Base-by-base conservation (phyloP, 1,140 invertebrate genomes). In the Leptoteleia sp. region DNA sequence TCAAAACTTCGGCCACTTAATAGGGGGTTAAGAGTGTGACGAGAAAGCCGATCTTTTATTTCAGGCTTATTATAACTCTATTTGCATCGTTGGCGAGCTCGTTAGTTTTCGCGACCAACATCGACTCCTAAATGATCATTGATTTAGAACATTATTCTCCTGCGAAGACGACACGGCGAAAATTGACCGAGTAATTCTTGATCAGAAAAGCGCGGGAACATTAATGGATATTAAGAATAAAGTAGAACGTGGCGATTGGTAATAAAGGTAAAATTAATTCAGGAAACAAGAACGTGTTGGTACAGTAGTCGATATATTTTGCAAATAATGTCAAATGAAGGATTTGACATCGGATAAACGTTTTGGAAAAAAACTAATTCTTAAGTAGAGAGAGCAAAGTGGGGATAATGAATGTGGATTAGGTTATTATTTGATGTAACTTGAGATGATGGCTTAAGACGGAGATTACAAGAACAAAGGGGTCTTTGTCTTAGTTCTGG, bases 21-120 rank as follows among this genome's bases (percentile, higher is more conserved):
- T 40, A 22, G 37, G 25, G 12, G 37, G 40, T 62, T 61, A 59
- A 71, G 33, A 37, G 55, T 47, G 17, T 31, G 35, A 40, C 27
- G 22, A 38, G 45, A 54, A 50, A 5, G 19, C 35, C 3, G 57
- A 47, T 62, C 48, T 72, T 72, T 72, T 72, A 72, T 73, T 73
- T 57, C 35, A 50, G 15, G 52, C 42, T 64, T 73, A 68, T 68
- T 68, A 64, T 73, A 65, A 65, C 45, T 73, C 59, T 62, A 50
- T 65, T 64, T 64, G 31, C 48, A 45, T 50, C 70, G 42, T 42
- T 57, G 1, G n/a, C 40, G 17, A 11, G 11, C 15, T 57, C 55
- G 55, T 61, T 47, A 22, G 25, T 13, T 25, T 6, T 6, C 22
- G 22, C 67, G 35, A 27, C 7, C 7, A 64, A 38, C 38, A 27